A percentile compares a stretch with the other conserved stretches of the same genome.
Evolutionary conservation across 1,140 invertebrate genomes (phyloP).

Genomic region (Wiebesia pumilae): DNA sequence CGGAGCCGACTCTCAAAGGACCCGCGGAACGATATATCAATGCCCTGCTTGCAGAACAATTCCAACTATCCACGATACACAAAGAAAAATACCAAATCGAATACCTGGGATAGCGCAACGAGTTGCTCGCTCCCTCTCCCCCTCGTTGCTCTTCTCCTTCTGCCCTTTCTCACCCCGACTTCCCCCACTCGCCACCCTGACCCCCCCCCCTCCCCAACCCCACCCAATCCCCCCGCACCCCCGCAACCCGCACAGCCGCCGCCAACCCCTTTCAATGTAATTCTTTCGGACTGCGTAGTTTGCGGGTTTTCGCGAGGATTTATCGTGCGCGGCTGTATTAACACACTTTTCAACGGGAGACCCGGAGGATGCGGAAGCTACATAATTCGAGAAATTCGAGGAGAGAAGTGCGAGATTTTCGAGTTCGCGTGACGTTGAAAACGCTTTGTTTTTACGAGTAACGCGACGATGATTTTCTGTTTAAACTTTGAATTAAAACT

Average conservation of each 20-base stretch:
- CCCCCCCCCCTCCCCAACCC: not conserved
- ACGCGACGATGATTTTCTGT: not conserved
- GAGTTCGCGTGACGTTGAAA: not conserved
- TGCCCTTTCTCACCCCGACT: conserved; percentile 53
- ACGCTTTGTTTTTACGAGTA: not conserved
- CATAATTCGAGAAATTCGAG: conserved; percentile 3
- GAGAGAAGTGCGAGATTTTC: conserved; percentile 1
- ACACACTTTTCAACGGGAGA: conserved; percentile 22
- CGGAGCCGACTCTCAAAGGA: conserved; percentile 72
- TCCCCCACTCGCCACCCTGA: conserved; percentile 4
- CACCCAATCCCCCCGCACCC: not conserved
- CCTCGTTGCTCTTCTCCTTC: conserved; percentile 54
- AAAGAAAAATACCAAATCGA: conserved; percentile 77
- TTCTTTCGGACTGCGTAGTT: conserved; percentile 35
- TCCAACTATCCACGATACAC: conserved; percentile 75
- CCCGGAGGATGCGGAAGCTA: conserved; percentile 2
- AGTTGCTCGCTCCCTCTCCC: conserved; percentile 55
- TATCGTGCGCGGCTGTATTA: conserved; percentile 41
- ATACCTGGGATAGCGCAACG: conserved; percentile 72
- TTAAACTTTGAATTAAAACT: too few species aligned
- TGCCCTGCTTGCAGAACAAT: conserved; percentile 75
- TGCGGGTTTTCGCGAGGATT: conserved; percentile 43
- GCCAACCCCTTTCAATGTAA: conserved; percentile 1
- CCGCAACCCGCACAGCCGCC: too few species aligned
- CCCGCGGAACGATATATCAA: conserved; percentile 76